These are phyloP conservation scores for Bothrops jararaca DNA, from an alignment of 2,113 vertebrate species.

Conservation along the genomic window DNA sequence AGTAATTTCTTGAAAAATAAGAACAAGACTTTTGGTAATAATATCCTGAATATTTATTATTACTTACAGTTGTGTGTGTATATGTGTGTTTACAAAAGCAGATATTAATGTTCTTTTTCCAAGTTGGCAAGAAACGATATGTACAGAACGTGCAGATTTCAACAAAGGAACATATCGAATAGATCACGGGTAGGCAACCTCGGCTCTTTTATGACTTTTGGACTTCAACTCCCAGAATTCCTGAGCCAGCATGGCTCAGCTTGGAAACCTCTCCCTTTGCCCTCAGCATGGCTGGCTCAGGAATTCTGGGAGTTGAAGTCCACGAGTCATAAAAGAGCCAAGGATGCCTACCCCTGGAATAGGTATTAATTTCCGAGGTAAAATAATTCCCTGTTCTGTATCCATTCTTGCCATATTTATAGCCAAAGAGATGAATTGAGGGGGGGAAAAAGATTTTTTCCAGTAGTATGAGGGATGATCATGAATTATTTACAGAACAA, in stretches of 20 bases:
- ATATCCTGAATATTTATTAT: neutral
- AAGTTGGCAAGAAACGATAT: neutral
- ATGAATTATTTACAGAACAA: slow-evolving; percentile 64
- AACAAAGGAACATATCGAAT: neutral
- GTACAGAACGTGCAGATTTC: neutral
- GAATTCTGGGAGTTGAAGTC: too few species aligned
- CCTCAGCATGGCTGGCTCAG: too few species aligned
- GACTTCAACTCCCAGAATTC: too few species aligned
- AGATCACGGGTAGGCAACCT: too few species aligned
- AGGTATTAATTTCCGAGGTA: neutral
- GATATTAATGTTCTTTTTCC: neutral
- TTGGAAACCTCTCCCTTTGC: too few species aligned
- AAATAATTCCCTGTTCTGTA: slow-evolving; percentile 13
- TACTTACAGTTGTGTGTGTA: neutral
- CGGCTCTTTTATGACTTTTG: too few species aligned
- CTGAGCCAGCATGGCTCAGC: too few species aligned
- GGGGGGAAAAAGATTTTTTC: slow-evolving; percentile 17
- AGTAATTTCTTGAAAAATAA: neutral
- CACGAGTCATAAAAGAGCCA: too few species aligned
- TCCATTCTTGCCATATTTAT: slow-evolving; percentile 47
- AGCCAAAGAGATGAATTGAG: slow-evolving; percentile 35
- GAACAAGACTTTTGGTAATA: neutral
- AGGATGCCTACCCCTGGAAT: too few species aligned
- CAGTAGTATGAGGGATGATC: slow-evolving; percentile 30
- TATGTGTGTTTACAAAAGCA: neutral